Evolutionary conservation across 1,140 invertebrate species (phyloP).

Genomic region (Chionoecetes opilio): DNA sequence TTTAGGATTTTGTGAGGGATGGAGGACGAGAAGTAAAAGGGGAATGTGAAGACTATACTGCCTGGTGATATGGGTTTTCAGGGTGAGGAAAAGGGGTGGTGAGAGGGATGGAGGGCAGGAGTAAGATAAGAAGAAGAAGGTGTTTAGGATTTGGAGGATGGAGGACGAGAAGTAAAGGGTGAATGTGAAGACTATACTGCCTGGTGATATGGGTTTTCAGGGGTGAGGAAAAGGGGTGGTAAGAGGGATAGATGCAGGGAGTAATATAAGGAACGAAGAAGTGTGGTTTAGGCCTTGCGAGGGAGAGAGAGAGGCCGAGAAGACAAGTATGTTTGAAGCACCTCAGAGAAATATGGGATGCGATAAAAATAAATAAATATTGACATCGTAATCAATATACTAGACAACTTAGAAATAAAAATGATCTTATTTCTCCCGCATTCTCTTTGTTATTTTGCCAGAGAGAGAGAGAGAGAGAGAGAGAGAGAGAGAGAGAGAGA

Average conservation of each 20-base stretch:
- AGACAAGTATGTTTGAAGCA: no score
- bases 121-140: not conserved
- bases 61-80: no score
- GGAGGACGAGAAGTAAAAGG: not conserved
- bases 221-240: not conserved
- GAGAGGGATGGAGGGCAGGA: not conserved
- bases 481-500: slow-evolving; percentile 84
- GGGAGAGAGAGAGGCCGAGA: not conserved
- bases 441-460: no score
- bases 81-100: not conserved
- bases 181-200: not conserved
- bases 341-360: no score
- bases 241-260: not conserved
- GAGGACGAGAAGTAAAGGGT: not conserved
- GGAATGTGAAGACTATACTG: not conserved
- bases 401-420: no score
- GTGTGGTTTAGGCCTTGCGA: no score
- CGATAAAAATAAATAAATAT: no score
- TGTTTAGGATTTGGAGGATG: not conserved
- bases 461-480: slow-evolving; percentile 88
- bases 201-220: not conserved
- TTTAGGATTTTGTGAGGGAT: not conserved
- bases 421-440: no score
- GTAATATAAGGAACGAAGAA: no score
- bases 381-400: no score